These are phyloP conservation scores for Catalaphyllia jardinei DNA, from an alignment of 64 coral and sea anemone species.

Conservation along the genomic window DNA sequence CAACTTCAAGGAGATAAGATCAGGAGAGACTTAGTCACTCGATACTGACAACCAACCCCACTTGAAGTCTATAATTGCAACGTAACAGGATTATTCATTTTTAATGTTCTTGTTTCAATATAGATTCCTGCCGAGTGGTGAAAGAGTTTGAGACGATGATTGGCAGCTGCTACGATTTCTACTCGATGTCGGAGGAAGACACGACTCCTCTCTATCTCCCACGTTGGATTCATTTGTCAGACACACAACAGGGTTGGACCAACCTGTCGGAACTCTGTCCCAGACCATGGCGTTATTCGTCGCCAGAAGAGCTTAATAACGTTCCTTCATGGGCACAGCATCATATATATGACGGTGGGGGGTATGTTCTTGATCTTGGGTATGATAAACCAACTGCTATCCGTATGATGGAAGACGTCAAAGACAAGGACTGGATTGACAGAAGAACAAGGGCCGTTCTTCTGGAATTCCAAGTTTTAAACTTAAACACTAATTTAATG, in stretches of 20 bases:
- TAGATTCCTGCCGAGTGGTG: not conserved
- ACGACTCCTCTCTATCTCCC: slow-evolving; percentile 28
- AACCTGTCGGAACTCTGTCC: slow-evolving; percentile 23
- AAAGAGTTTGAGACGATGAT: not conserved
- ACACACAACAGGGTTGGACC: not conserved
- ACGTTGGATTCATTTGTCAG: slow-evolving; percentile 18
- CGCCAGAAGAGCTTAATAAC: slow-evolving; percentile 23
- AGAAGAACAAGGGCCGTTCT: slow-evolving; percentile 38
- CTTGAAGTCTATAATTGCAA: not conserved
- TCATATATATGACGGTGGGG: slow-evolving; percentile 23
- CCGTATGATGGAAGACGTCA: slow-evolving; percentile 12
- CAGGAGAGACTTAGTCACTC: too few species aligned
- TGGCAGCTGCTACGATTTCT: slow-evolving; percentile 13
- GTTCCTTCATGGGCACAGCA: slow-evolving; percentile 13
- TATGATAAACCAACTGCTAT: slow-evolving; percentile 32
- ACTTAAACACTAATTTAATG: slow-evolving; percentile 46
- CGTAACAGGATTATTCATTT: not conserved
- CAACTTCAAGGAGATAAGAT: not conserved
- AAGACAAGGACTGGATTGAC: slow-evolving; percentile 39
- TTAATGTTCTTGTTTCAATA: not conserved
- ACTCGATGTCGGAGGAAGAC: slow-evolving; percentile 43
- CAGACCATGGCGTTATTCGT: slow-evolving; percentile 32
- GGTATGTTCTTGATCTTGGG: slow-evolving; percentile 31
- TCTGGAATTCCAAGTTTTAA: slow-evolving; percentile 30
- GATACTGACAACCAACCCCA: not conserved